phyloP scores from a whole-genome alignment of 2,797 vertebrate genomes.

The Enteromius thamalakanensis region DNA sequence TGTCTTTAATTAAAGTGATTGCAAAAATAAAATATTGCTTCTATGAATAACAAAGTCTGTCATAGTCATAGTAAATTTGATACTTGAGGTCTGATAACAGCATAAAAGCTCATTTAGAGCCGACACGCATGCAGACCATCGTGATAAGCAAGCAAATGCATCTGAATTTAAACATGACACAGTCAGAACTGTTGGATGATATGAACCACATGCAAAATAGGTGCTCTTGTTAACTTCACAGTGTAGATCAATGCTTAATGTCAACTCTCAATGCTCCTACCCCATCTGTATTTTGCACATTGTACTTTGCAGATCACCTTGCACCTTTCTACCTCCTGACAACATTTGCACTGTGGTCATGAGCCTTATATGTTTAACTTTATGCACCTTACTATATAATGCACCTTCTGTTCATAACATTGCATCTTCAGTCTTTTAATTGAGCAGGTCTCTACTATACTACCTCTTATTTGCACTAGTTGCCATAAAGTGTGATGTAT shows the following conservation, averaged over 20 bases:
- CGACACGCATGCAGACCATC: not conserved
- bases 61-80: not conserved
- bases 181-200: not conserved
- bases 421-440: too few species aligned
- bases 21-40: not conserved
- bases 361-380: too few species aligned
- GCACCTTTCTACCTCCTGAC: too few species aligned
- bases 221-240: not conserved
- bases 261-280: too few species aligned
- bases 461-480: too few species aligned
- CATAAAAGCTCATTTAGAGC: not conserved
- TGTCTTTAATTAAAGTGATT: not conserved
- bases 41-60: not conserved
- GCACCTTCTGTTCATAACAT: too few species aligned
- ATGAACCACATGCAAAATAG: not conserved
- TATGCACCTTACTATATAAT: too few species aligned
- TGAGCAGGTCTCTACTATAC: too few species aligned
- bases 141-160: not conserved
- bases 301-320: too few species aligned
- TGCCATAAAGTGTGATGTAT: too few species aligned
- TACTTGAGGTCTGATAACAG: constrained; percentile 8
- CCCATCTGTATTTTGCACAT: too few species aligned
- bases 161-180: constrained; percentile 5
- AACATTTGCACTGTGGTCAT: too few species aligned
- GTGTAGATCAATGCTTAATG: not conserved